phyloP scores from a whole-genome alignment of 2,113 vertebrate species.

The Carlito syrichta region DNA sequence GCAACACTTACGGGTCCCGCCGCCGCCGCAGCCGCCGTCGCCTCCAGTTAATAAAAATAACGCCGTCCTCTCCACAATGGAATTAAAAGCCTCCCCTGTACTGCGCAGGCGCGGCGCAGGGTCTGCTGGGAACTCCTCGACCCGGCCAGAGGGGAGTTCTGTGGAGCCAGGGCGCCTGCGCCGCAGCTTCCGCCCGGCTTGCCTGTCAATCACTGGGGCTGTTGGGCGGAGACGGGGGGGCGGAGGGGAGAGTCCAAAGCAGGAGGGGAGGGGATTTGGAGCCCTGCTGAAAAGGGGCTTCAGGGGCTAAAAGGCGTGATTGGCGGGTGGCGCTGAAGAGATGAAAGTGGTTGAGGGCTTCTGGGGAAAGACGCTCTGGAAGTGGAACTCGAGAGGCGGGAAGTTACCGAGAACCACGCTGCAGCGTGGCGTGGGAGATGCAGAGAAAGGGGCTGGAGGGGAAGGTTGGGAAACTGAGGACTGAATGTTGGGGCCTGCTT shows the following conservation, averaged over 20 bases:
- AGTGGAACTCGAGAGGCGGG: neutral
- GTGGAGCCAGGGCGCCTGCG: slow-evolving; percentile 70
- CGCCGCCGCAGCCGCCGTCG: slow-evolving; percentile 76
- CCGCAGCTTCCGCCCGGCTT: slow-evolving; percentile 63
- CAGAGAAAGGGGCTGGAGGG: neutral
- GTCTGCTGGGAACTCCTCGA: slow-evolving; percentile 74
- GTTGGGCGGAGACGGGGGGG: slow-evolving; percentile 40
- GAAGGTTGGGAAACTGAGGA: neutral
- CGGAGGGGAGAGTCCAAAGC: no score
- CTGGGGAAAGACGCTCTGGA: neutral
- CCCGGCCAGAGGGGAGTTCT: slow-evolving; percentile 65
- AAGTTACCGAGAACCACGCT: neutral
- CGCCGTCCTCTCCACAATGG: slow-evolving; percentile 86
- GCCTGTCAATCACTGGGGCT: slow-evolving; percentile 70
- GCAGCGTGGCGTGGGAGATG: neutral
- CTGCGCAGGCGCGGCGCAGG: slow-evolving; percentile 81
- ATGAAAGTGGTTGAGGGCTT: neutral
- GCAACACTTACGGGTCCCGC: slow-evolving; percentile 79
- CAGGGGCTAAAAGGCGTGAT: neutral
- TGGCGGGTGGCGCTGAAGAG: neutral
- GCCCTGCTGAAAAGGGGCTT: neutral
- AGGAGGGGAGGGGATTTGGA: neutral
- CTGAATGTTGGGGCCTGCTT: neutral
- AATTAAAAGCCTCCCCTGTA: slow-evolving; percentile 80
- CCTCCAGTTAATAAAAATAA: slow-evolving; percentile 82